Base-by-base conservation (phyloP, 1,140 invertebrate species). In the Megathymus violae region DNA sequence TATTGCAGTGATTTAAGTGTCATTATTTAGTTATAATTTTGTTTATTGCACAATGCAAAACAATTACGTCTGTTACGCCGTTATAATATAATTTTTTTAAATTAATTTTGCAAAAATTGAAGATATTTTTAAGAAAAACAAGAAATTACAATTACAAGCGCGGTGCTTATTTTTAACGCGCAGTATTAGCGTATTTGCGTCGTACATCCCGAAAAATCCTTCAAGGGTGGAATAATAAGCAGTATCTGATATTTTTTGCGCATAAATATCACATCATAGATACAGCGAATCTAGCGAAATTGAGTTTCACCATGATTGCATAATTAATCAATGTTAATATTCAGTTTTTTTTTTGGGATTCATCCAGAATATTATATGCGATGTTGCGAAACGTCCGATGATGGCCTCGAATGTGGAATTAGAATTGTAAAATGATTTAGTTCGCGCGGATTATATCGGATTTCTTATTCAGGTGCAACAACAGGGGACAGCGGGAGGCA, bases 401-500 rank as follows among this genome's bases (percentile, higher is more conserved):
- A 16, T 19, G 50, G 38, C 50, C 50, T 22, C 38, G 36, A 19
- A 19, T 25, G 51, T 51, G 50, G 34, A 14, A 54, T 54, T 54
- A 36, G 38, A 54, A 54, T 54, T 43, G 38, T 43, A 54, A 54
- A 54, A 47, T 27, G 16, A 34, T 52, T 7, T 6, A 16, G 50
- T 22, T n/a, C n/a, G n/a, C n/a, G n/a, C 16, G 16, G 16, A 25
- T 9, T 27, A 43, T 9, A 54, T 25, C n/a, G 5, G 10, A 4
- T 25, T 19, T 11, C 11, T 59, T 31, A 31, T 59, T 10, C 41
- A 81, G 80, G 78, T 82, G 25, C 82, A 82, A 14, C 85, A 88
- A 46, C 84, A 86, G 40, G 83, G 82, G 14, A 50, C 71, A 0
- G 67, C 78, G 5, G 72, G 70, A 7, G 74, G 78, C 6, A 82